phyloP scores from a whole-genome alignment of 2,113 vertebrate species.

The Dromiciops gliroides region DNA sequence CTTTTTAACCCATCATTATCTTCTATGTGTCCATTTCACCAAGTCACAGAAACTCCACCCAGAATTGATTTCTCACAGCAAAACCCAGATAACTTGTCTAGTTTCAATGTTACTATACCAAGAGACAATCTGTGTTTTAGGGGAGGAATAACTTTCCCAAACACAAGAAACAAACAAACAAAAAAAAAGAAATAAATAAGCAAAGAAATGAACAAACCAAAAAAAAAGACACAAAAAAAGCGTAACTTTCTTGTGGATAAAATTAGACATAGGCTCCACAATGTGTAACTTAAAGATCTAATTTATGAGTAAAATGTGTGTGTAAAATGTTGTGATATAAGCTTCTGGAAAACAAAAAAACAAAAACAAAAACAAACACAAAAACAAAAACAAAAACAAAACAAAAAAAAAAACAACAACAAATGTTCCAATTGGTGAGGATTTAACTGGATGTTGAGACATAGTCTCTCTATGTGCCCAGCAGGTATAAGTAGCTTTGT shows the following conservation, averaged over 20 bases:
- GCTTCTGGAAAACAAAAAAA: conserved; percentile 88
- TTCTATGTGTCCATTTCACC: conserved; percentile 64
- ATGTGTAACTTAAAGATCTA: conserved; percentile 84
- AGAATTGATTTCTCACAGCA: conserved; percentile 59
- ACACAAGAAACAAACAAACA: background rate
- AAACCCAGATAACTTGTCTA: conserved; percentile 55
- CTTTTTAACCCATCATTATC: conserved; percentile 59
- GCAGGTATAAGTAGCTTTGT: conserved; percentile 89
- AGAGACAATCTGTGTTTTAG: conserved; percentile 78
- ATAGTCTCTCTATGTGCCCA: conserved; percentile 88
- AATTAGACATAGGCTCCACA: conserved; percentile 81
- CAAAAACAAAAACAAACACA: no score
- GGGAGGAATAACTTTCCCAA: conserved; percentile 18
- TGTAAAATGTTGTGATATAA: conserved; percentile 92
- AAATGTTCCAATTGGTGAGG: conserved; percentile 77
- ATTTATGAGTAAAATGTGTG: conserved; percentile 83
- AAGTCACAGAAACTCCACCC: conserved; percentile 41
- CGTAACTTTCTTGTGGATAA: conserved; percentile 86
- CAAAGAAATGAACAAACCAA: background rate
- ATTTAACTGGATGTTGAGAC: conserved; percentile 88
- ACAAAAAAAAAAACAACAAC: background rate
- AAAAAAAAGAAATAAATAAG: background rate
- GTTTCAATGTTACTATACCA: conserved; percentile 71
- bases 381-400: no score
- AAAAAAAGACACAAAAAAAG: conserved; percentile 44